phyloP scores from a whole-genome alignment of 2,113 vertebrate genomes.

The Chaetorhynchus papuensis region DNA sequence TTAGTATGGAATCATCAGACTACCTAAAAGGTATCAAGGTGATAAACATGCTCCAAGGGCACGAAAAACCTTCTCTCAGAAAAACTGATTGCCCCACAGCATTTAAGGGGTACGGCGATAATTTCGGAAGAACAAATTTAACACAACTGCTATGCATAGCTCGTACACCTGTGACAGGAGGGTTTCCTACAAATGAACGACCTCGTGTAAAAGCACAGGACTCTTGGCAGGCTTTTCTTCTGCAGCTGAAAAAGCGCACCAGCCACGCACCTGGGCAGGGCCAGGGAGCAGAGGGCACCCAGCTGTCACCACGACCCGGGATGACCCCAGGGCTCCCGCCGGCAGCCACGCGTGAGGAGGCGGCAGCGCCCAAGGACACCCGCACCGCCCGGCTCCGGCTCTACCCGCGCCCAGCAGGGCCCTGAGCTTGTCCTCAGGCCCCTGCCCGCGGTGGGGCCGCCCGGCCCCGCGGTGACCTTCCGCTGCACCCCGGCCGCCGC shows the following conservation, averaged over 20 bases:
- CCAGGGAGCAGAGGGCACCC: too few relatives aligned
- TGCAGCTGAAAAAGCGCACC: rapidly evolving
- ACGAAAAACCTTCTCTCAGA: not conserved
- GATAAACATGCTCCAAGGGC: not conserved
- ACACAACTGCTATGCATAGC: rapidly evolving
- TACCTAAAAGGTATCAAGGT: not conserved
- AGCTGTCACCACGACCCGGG: not conserved
- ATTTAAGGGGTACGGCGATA: rapidly evolving
- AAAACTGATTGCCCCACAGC: not conserved
- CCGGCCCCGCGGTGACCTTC: not conserved
- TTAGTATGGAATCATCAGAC: not conserved
- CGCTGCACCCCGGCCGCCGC: not conserved
- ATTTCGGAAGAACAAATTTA: not conserved
- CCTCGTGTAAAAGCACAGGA: rapidly evolving
- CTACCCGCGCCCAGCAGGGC: not conserved
- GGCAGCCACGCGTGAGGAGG: rapidly evolving
- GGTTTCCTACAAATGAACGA: rapidly evolving
- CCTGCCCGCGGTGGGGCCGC: rapidly evolving
- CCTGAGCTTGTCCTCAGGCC: not conserved
- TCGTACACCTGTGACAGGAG: rapidly evolving
- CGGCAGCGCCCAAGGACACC: not conserved
- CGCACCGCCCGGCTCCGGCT: not conserved
- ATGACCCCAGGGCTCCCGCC: not conserved
- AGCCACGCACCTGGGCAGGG: rapidly evolving
- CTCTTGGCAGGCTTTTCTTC: rapidly evolving